Evolutionary conservation across 2,888 invertebrate species (phyloP).

Genomic region (Xanthia icteritia): DNA sequence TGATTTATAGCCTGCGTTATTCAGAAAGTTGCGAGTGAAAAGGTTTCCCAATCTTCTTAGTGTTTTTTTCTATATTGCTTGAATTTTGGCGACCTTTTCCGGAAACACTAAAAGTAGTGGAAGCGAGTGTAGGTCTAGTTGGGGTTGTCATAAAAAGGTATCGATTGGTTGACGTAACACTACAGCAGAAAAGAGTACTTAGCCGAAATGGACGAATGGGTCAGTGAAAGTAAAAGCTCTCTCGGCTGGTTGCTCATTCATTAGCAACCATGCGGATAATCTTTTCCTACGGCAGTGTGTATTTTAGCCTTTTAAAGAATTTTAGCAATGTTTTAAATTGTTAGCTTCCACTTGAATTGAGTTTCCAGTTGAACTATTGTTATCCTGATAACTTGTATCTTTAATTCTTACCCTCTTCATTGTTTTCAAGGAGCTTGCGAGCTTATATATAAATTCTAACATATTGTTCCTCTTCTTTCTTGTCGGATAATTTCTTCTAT

Average conservation of each 20-base stretch:
- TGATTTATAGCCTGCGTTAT: slow-evolving; percentile 61
- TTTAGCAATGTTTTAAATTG: neutral
- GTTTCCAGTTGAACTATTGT: neutral
- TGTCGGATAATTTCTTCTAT: neutral
- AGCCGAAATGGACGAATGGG: slow-evolving; percentile 4
- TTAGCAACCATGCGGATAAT: slow-evolving; percentile 31
- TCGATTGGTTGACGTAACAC: slow-evolving; percentile 8
- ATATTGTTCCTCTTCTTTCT: slow-evolving; percentile 1
- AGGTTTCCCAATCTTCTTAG: slow-evolving; percentile 36
- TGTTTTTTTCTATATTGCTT: slow-evolving; percentile 10
- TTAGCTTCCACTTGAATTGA: neutral
- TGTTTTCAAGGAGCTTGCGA: neutral
- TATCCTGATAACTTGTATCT: neutral
- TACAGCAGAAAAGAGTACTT: neutral
- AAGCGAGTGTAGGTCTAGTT: slow-evolving; percentile 7
- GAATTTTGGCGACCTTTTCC: slow-evolving; percentile 36
- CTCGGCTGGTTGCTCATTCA: slow-evolving; percentile 18
- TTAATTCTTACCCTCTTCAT: neutral
- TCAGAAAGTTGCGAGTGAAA: slow-evolving; percentile 51
- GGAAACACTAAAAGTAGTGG: slow-evolving; percentile 12
- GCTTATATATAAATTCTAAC: neutral
- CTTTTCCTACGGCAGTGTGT: slow-evolving; percentile 2
- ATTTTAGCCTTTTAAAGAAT: neutral
- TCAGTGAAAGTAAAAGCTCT: slow-evolving; percentile 35
- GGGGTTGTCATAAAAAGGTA: slow-evolving; percentile 28